Percentiles rank a stretch among this genome's conserved stretches.
These are phyloP conservation scores for Phthorimaea operculella DNA, from an alignment of 1,140 invertebrate species.

Conservation along the genomic window DNA sequence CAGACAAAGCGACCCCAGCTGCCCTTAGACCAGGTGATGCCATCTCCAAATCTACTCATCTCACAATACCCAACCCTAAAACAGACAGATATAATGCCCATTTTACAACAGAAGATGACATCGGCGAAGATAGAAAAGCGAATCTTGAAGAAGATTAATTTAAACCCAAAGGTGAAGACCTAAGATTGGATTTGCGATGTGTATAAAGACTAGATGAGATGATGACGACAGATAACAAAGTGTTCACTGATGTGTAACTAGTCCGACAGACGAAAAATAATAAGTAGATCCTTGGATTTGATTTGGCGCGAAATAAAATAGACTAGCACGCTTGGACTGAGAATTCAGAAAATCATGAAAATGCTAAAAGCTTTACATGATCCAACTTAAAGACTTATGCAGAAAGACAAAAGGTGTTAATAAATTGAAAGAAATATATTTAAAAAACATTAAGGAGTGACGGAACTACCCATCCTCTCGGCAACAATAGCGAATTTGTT, in stretches of 20 bases:
- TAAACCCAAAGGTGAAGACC: conserved; percentile 33
- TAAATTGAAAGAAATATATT: too few relatives aligned
- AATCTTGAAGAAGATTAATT: conserved; percentile 28
- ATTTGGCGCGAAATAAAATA: too few relatives aligned
- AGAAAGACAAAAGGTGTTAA: too few relatives aligned
- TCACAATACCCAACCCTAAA: conserved; percentile 22
- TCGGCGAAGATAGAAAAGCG: conserved; percentile 5
- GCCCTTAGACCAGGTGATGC: conserved; percentile 52
- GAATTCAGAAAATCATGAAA: too few relatives aligned
- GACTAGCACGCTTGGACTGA: not conserved
- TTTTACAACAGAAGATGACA: conserved; percentile 5
- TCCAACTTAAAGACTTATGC: too few relatives aligned
- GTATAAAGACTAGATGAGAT: conserved; percentile 23
- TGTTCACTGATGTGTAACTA: conserved; percentile 54
- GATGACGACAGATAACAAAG: conserved; percentile 53
- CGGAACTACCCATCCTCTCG: conserved; percentile 13
- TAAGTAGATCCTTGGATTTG: conserved; percentile 3
- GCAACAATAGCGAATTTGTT: conserved; percentile 43
- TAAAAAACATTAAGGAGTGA: too few relatives aligned
- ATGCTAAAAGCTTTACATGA: too few relatives aligned
- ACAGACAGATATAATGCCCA: conserved; percentile 9
- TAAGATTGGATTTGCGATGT: conserved; percentile 28
- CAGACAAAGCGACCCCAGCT: conserved; percentile 52
- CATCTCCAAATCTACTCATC: conserved; percentile 3
- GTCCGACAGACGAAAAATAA: conserved; percentile 44